Conservation (phyloP, 2,797 vertebrate species). For the Pyrocephalus nanus region DNA sequence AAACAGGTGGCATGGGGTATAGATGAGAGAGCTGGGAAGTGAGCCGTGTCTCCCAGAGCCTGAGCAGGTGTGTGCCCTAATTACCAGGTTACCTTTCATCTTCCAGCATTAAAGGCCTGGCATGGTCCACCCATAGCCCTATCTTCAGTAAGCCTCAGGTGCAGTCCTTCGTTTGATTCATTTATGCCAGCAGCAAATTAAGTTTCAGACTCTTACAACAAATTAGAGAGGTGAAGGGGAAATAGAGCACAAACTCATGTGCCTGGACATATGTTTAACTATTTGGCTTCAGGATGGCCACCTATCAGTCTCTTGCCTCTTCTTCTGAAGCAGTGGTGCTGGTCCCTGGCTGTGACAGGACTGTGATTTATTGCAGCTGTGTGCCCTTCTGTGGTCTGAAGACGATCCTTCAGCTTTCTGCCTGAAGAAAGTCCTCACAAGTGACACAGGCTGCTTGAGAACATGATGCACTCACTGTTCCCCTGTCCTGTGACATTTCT, state of each 20-base stretch:
- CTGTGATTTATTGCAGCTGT: not conserved
- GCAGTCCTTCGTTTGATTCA: not conserved
- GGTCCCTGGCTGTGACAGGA: not conserved
- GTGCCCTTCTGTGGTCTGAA: not conserved
- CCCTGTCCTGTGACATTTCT: conserved; percentile 3
- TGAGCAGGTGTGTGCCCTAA: not conserved
- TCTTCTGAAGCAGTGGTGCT: not conserved
- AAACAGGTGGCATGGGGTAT: not conserved
- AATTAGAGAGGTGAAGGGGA: not conserved
- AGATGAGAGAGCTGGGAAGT: not conserved
- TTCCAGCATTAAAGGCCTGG: not conserved
- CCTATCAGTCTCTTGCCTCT: not conserved
- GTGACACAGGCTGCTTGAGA: not conserved
- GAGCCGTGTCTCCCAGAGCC: not conserved
- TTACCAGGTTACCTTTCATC: not conserved
- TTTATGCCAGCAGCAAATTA: not conserved
- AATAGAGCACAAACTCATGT: not conserved
- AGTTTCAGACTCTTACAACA: not conserved
- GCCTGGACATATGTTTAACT: not conserved
- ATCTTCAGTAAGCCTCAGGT: not conserved
- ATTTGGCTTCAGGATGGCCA: not conserved
- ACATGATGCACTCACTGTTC: not conserved
- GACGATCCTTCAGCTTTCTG: not conserved
- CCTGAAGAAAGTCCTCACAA: not conserved
- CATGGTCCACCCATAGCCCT: not conserved